Base-by-base conservation (phyloP, 2,113 vertebrate genomes). In the Chaetodon trifascialis region DNA sequence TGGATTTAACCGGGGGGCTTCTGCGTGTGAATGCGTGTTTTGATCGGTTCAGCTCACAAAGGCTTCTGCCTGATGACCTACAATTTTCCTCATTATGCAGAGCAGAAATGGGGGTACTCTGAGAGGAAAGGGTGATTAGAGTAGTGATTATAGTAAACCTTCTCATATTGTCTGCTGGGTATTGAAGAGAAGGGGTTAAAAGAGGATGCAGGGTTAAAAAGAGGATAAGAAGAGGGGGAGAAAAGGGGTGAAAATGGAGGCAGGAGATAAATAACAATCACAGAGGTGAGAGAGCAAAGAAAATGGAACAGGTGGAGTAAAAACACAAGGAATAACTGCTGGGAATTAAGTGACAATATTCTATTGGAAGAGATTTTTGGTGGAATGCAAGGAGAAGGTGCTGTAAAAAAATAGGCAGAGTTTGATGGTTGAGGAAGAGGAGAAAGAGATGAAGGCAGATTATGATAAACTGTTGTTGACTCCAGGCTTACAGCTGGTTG, bases 401-500 rank as follows among this genome's bases (percentile, higher is more conserved):
- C 2, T 0, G n/a, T 15, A 34, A 1, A 11, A 44, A n/a, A 4
- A 51, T 5, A 19, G 58, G 4, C 1, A 38, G 12, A 52, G 56
- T 59, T 30, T 25, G 9, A 12, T 23, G 70, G 59, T 70, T 15
- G 21, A 63, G 21, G 60, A 30, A 30, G 30, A 80, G 23, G 66
- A 73, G 68, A 40, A 79, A 64, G 67, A 84, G 65, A 78, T 76
- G 79, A 76, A 56, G 70, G 44, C 76, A 86, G 88, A 90, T 91
- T 86, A 88, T 76, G 6, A 81, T 87, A 82, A 82, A 90, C 78
- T 69, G 83, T 79, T 85, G 79, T 86, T 84, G 80, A 86, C 80
- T 80, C 65, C 17, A 30, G 77, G 77, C 75, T 86, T 83, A 90
- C 82, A 91, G 87, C 88, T 89, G 86, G 40, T 78, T 85, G 88